Evolutionary conservation across 2,797 vertebrate species (phyloP).

Genomic region (Tympanoctomys barrerae): DNA sequence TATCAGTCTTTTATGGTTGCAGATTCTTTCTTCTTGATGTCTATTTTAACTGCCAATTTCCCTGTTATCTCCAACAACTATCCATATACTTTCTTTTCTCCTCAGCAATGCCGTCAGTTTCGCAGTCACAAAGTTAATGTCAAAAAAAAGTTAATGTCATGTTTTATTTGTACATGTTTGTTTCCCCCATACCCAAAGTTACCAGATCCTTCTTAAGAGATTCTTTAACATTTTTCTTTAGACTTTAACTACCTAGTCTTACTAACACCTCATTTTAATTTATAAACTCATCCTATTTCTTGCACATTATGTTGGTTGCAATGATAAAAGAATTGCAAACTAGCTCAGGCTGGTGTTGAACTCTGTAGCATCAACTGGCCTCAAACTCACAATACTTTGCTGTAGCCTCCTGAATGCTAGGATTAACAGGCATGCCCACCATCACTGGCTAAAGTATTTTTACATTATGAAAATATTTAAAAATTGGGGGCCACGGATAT

Average conservation of each 20-base stretch:
- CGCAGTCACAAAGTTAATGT: not conserved
- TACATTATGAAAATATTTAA: constrained; percentile 36
- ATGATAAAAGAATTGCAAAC: not conserved
- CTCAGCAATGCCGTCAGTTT: not conserved
- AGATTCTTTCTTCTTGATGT: not conserved
- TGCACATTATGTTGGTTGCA: constrained; percentile 7
- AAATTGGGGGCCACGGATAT: not conserved
- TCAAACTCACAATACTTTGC: not conserved
- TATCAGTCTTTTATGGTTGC: not conserved
- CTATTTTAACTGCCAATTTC: constrained; percentile 36
- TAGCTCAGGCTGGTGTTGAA: not conserved
- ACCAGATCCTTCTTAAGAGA: constrained; percentile 5
- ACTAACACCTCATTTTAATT: not conserved
- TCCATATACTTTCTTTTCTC: not conserved
- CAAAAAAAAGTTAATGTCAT: not conserved
- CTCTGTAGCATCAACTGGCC: not conserved
- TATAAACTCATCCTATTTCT: not conserved
- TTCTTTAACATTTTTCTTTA: not conserved
- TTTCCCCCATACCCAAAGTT: not conserved
- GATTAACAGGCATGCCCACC: not conserved
- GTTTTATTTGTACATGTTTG: not conserved
- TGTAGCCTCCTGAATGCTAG: not conserved
- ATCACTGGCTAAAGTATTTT: not conserved
- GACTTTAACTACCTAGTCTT: not conserved
- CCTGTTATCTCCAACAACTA: not conserved